A percentile compares a stretch with the other conserved stretches of the same genome.
Conservation (phyloP, 2,888 invertebrate genomes). For the Drosophila falleni region DNA sequence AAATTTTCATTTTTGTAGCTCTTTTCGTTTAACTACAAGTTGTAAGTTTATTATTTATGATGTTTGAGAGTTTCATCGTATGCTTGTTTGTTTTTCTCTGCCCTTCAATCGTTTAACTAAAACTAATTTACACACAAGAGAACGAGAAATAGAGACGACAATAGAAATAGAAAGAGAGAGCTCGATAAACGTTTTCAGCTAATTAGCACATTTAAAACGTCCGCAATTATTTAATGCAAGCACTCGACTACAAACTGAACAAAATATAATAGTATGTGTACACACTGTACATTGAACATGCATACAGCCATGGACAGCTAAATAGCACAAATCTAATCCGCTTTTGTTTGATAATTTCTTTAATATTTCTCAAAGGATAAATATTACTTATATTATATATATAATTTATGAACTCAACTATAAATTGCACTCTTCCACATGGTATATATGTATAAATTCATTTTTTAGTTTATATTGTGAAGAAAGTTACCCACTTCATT, state of each 20-base stretch:
- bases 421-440: too few species aligned
- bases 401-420: too few species aligned
- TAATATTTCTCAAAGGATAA: too few species aligned
- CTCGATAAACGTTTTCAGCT: conserved; percentile 71
- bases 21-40: conserved; percentile 29
- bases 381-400: too few species aligned
- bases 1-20: conserved; percentile 1
- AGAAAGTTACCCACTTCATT: too few species aligned
- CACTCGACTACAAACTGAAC: conserved; percentile 27
- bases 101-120: conserved; percentile 43
- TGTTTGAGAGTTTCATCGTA: conserved; percentile 11
- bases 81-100: conserved; percentile 25
- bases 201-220: conserved; percentile 68
- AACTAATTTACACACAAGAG: conserved; percentile 41
- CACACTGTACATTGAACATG: conserved; percentile 7
- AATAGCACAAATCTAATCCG: too few species aligned
- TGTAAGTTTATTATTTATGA: conserved; percentile 21
- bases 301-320: neutral
- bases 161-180: conserved; percentile 12
- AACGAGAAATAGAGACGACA: conserved; percentile 11
- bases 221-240: conserved; percentile 54
- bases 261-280: conserved; percentile 13
- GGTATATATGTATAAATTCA: too few species aligned
- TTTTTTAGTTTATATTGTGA: too few species aligned
- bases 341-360: too few species aligned